Evolutionary conservation across 2,888 invertebrate genomes (phyloP), one percentile per base, ranked within the genome.

Genomic region (Abscondita cerata): DNA sequence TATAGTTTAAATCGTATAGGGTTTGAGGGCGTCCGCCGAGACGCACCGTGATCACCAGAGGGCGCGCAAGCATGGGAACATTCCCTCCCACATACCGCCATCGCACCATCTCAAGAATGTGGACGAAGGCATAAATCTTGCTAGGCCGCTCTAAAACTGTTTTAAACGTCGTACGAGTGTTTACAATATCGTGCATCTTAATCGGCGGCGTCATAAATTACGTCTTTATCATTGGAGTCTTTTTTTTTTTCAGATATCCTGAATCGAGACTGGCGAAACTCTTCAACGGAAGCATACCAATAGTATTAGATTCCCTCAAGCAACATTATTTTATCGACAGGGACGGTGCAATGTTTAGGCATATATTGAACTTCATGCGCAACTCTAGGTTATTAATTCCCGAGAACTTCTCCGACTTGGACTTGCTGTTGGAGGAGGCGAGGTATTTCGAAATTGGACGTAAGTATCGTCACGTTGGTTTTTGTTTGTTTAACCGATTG

Each of bases 251-350:
- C 86, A 97, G 97, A 79, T 96, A 91, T 80, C 93, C 96, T 0
- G 95, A 97, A 54, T 97, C 97, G 1, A 87, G 91, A 71, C 84
- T 98, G 70, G 95, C 94, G 11, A 92, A 92, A 82, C 87, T 98
- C 80, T 98, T 98, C 83, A 96, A 95, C 78, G 98, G 98, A 33
- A 91, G 89, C 71, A 94, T 97, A 73, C 97, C 98, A 2, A 96
- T 98, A 70, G 96, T 98, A 12, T 82, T 98, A 80, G 98, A 98
- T 80, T 95, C 94, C 2, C 82, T 98, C 70, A 98, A 98, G 81
- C 98, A 98, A 78, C 97, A 99, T 80, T 98, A 98, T 81, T 99
- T 98, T 83, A 96, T 99, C 74, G 98, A 99, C 83, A 87, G 98
- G 50, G 98, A 99, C 78, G 98, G 98, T 1, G 93, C 92, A 69